Evolutionary conservation across 2,888 invertebrate genomes (phyloP), one percentile per base, ranked within the genome.

Genomic region (Ellobium chinense): DNA sequence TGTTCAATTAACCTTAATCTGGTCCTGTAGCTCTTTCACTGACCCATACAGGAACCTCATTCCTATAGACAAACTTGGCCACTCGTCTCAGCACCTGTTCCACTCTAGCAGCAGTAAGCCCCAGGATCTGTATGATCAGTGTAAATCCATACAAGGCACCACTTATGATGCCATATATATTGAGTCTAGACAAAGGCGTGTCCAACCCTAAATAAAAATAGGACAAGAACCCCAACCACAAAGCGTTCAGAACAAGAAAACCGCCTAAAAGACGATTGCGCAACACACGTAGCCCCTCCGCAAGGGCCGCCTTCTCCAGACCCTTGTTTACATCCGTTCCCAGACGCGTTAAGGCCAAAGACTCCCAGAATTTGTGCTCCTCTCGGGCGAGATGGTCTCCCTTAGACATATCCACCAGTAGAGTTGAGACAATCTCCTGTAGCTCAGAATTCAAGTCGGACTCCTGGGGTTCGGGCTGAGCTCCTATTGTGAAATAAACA

Each of bases 101-200:
- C 3, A 85, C 54, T 1, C 88, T 76, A 31, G 84, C 85, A 1
- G 85, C 82, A 1, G 86, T 86, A 80, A 88, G 83, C 1, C 88
- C 88, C 2, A 88, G 76, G 1, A 88, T 76, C 69, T 88, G 88
- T 24, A 88, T 84, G 9, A 84, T 78, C 27, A 88, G 77, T 0
- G 87, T 87, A 65, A 88, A 82, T 1, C 88, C 88, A 76, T 88
- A 88, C 18, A 88, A 84, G 14, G 86, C 87, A 3, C 86, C 88
- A 36, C 87, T 87, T 29, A 88, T 87, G 60, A 88, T 78, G 4
- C 88, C 88, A 56, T 87, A 88, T 3, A 87, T 81, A 73, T 88
- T 88, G n/a, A 88, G 80, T 58, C 84, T 84, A 24, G 86, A 84
- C 31, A 87, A 65, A 27, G 86, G 83, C 0, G 85, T 79, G 27